Conservation (phyloP, 35 echinoderm and acorn worm species). For the Heliocidaris tuberculata region DNA sequence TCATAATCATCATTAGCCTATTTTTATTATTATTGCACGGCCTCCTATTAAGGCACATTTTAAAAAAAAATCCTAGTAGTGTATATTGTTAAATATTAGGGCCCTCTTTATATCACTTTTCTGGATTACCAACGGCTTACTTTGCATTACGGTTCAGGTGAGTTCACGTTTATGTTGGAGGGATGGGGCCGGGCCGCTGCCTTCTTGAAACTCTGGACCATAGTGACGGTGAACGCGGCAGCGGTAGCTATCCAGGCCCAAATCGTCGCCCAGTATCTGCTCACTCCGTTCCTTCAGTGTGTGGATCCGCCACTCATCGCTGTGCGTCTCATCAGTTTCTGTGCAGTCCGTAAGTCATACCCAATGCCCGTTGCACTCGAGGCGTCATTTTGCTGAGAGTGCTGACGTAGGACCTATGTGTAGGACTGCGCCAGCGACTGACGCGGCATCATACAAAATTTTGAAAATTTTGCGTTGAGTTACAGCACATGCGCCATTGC, state of each 20-base stretch:
- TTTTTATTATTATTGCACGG: no score
- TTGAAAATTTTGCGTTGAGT: no score
- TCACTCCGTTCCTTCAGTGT: conserved; percentile 57
- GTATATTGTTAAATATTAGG: no score
- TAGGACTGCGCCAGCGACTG: no score
- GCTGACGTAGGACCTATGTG: no score
- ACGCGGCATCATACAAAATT: no score
- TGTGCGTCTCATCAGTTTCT: conserved; percentile 37
- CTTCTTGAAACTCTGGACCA: conserved; percentile 69
- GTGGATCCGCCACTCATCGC: conserved; percentile 20
- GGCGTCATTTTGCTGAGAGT: background rate
- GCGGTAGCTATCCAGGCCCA: conserved; percentile 52
- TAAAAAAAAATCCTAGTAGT: no score
- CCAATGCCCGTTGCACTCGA: background rate
- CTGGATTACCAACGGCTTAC: no score
- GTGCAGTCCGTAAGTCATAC: conserved; percentile 45
- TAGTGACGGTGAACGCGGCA: conserved; percentile 62
- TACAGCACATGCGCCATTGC: no score
- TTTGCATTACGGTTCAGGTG: conserved; percentile 36
- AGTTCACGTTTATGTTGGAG: conserved; percentile 73
- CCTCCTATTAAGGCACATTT: no score
- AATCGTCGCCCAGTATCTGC: conserved; percentile 57
- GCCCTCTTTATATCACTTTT: no score
- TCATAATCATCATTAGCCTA: no score
- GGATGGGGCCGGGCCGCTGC: conserved; percentile 59